A percentile compares a stretch with the other conserved stretches of the same genome.
phyloP scores from a whole-genome alignment of 2,797 vertebrate genomes.

The Hippopotamyrus pictus region DNA sequence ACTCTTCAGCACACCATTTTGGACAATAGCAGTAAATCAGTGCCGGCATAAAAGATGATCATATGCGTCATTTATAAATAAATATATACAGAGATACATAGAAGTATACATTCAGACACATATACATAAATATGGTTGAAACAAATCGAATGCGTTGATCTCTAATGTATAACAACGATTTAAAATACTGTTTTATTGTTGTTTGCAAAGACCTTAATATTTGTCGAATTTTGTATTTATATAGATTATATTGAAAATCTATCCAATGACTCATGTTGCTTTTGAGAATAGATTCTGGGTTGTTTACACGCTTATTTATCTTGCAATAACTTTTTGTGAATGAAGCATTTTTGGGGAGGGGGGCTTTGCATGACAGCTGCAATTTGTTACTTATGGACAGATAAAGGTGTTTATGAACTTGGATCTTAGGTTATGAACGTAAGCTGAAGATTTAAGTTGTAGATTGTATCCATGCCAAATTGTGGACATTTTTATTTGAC shows the following conservation, averaged over 20 bases:
- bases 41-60: conserved; percentile 30
- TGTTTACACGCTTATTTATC: conserved; percentile 78
- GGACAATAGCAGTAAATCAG: conserved; percentile 31
- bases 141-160: conserved; percentile 63
- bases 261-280: conserved; percentile 74
- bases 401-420: conserved; percentile 68
- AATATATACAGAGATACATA: conserved; percentile 29
- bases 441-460: conserved; percentile 59
- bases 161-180: conserved; percentile 67
- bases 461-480: conserved; percentile 73
- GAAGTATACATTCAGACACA: conserved; percentile 16
- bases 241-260: conserved; percentile 78
- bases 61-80: conserved; percentile 46
- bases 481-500: conserved; percentile 58
- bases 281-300: conserved; percentile 72
- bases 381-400: conserved; percentile 69
- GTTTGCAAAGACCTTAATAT: conserved; percentile 70
- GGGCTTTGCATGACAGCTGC: conserved; percentile 78
- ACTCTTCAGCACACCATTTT: conserved; percentile 53
- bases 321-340: conserved; percentile 74
- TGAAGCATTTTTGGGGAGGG: conserved; percentile 59
- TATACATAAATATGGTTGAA: conserved; percentile 35
- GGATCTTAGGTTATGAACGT: conserved; percentile 55
- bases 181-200: conserved; percentile 68
- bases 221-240: conserved; percentile 69